Evolutionary conservation across 2,797 vertebrate species (phyloP), one percentile per base, ranked within the genome.

Genomic region (Parambassis ranga): DNA sequence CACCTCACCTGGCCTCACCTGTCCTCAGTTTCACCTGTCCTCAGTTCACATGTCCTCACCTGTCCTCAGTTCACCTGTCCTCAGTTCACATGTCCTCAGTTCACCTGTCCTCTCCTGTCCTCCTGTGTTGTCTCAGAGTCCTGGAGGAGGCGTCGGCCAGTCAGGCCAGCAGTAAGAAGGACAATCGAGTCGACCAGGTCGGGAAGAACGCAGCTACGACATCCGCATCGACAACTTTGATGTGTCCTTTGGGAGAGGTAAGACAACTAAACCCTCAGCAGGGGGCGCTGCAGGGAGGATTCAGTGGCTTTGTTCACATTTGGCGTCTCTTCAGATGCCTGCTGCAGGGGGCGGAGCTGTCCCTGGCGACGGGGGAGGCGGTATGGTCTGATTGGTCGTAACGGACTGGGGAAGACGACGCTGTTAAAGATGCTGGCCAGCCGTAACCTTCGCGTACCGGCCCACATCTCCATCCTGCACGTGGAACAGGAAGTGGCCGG

Each of bases 201-300:
- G 96, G 96, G 81, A 98, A 98, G 90, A 98, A 96, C 96, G 96
- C 59, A 96, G 95, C 0, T 99, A 97, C 0, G 97, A 98, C 27
- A 94, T 99, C 51, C 94, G 95, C 65, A 96, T 98, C 0, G 96
- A 99, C 84, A 98, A 99, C 92, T 99, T 99, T 6, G 97, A 99
- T 1, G 95, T 98, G 51, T 95, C 96, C 20, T 99, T 98, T 35
- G 97, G 97, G 97, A 99, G 63, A 92, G 97, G 97, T 95, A 91
- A 61, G 50, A 16, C 0, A 1, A 8, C 10, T 2, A 0, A 24
- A 19, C 7, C 8, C 10, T 2, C 11, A 7, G 28, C 13, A 6
- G 36, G 9, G 4, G 22, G 10, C 6, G 6, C 3, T 0, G 19
- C 7, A 2, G 27, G 7, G 9, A 2, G n/a, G n/a, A n/a, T n/a